A percentile compares a stretch with the other conserved stretches of the same genome.
Conservation (phyloP, 2,888 invertebrate genomes). For the Coleophora deauratella region DNA sequence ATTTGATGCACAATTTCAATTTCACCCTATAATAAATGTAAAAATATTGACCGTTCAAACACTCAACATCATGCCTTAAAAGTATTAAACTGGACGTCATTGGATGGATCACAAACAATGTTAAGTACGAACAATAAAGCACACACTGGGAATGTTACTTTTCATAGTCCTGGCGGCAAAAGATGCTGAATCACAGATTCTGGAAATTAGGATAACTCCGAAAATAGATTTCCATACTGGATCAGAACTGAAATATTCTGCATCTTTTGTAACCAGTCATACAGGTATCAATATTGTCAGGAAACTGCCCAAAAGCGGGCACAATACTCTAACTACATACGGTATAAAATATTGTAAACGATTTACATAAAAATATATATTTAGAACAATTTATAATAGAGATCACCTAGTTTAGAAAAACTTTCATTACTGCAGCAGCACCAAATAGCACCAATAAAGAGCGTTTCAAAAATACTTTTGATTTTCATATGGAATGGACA, state of each 20-base stretch:
- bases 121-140: conserved; percentile 59
- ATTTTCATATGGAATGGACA: conserved; percentile 19
- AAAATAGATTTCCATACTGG: too few species aligned
- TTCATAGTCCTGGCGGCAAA: conserved; percentile 17
- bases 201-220: too few species aligned
- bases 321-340: conserved; percentile 48
- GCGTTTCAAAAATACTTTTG: conserved; percentile 16
- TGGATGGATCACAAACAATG: conserved; percentile 72
- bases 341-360: conserved; percentile 55
- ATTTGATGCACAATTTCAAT: too few species aligned
- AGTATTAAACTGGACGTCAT: conserved; percentile 28
- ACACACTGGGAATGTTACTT: conserved; percentile 70
- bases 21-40: conserved; percentile 21
- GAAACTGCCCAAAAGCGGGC: conserved; percentile 35
- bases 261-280: conserved; percentile 14
- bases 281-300: conserved; percentile 69
- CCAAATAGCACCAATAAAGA: conserved; percentile 51
- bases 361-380: conserved; percentile 40
- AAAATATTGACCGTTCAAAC: conserved; percentile 40
- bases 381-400: conserved; percentile 55
- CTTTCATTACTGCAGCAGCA: conserved; percentile 54
- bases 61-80: conserved; percentile 58
- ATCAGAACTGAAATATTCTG: too few species aligned
- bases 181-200: too few species aligned
- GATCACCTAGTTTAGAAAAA: conserved; percentile 52